Evolutionary conservation across 2,797 vertebrate genomes (phyloP).

Genomic region (Clarias pachynema): DNA sequence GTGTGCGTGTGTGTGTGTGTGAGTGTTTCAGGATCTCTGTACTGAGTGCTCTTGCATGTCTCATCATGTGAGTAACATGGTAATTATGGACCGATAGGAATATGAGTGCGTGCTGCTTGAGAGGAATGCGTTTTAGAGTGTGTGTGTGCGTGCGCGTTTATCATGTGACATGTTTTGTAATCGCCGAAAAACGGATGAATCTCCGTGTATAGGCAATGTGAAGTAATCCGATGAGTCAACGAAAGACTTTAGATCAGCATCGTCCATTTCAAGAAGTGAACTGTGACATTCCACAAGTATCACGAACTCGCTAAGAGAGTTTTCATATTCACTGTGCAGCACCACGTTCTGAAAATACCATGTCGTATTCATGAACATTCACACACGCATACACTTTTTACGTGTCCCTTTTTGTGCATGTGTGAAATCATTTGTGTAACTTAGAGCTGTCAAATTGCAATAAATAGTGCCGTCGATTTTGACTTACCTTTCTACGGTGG

Average conservation of each 20-base stretch:
- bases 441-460: not conserved
- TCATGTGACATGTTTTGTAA: constrained; percentile 27
- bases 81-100: constrained; percentile 65
- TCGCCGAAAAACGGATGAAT: constrained; percentile 5
- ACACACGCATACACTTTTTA: not conserved
- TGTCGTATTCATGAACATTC: no score
- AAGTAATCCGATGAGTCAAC: constrained; percentile 24
- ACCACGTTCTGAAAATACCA: not conserved
- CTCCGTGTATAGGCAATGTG: not conserved
- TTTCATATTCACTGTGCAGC: not conserved
- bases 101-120: constrained; percentile 45
- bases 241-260: not conserved
- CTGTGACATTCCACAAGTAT: constrained; percentile 17
- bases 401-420: not conserved
- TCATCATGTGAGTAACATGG: constrained; percentile 69
- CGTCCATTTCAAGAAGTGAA: not conserved
- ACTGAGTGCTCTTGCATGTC: constrained; percentile 62
- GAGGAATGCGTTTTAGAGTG: constrained; percentile 48
- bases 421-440: not conserved
- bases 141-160: constrained; percentile 13
- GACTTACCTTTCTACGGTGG: no score
- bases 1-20: constrained; percentile 10
- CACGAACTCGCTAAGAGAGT: not conserved
- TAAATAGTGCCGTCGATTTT: not conserved
- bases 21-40: not conserved